Evolutionary conservation across 1,140 invertebrate species (phyloP), one percentile per base, ranked within the genome.

Genomic region (Bombus terrestris): DNA sequence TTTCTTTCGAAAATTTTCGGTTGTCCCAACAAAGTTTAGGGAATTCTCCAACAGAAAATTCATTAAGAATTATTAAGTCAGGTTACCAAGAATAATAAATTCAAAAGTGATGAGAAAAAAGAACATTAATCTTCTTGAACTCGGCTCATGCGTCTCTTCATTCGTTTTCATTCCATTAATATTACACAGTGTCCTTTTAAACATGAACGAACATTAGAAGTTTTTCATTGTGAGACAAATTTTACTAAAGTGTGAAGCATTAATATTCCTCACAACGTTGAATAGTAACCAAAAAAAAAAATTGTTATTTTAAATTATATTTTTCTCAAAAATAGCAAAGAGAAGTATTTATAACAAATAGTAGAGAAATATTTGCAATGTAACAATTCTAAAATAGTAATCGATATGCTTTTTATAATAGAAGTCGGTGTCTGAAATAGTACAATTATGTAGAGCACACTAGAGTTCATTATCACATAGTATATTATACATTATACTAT

Each of bases 131-230:
- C 66, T 81, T 81, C 28, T 25, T 57, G 35, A 39, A 32, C 79
- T 41, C 37, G 68, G 57, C 41, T 72, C 68, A 25, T 59, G 25
- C 66, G 47, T 72, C 43, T n/a, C 35, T 73, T 81, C 39, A 25
- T 81, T 59, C 68, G n/a, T 73, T 73, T 81, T 47, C 79, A 59
- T 73, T 32, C 69, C 68, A 73, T 81, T 81, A 81, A 81, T 59
- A 72, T 81, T 57, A 73, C 79, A 81, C 69, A 39, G 22, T 69
- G 77, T 68, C 39, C 79, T 28, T 57, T 74, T 62, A 57, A 32
- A 28, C 47, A 25, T 62, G 69, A 43, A 74, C 37, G 80, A n/a
- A 28, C 47, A 62, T 81, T 32, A 3, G 15, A 62, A 22, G 39
- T 73, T 59, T 32, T 59, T 73, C 68, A 10, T 28, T 81, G 43